These are phyloP conservation scores for Glaucopsyche alexis DNA, from an alignment of 2,888 invertebrate species.

Conservation along the genomic window DNA sequence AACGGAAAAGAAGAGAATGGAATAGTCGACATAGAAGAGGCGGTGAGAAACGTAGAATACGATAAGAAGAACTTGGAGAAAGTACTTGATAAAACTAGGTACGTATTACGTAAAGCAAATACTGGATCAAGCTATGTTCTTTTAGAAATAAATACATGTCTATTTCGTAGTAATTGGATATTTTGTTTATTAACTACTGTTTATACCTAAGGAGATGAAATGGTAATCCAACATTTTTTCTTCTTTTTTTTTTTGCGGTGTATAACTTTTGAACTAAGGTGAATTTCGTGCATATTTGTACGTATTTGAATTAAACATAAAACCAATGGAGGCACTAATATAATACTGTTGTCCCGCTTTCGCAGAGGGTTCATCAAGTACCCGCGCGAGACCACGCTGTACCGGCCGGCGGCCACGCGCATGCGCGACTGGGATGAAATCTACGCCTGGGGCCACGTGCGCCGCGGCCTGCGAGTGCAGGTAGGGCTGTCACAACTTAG, in stretches of 20 bases:
- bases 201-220: no score
- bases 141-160: no score
- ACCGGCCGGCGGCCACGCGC: slow-evolving; percentile 91
- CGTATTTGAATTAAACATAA: neutral
- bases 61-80: slow-evolving; percentile 91
- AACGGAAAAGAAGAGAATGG: slow-evolving; percentile 62
- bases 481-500: neutral
- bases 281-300: no score
- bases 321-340: neutral
- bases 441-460: slow-evolving; percentile 91
- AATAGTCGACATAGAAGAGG: slow-evolving; percentile 92
- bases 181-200: no score
- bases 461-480: slow-evolving; percentile 92
- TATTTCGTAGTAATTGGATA: no score
- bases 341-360: neutral
- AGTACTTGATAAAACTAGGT: slow-evolving; percentile 89
- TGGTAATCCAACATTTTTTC: no score
- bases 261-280: no score
- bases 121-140: neutral
- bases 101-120: slow-evolving; percentile 36
- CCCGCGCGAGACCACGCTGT: slow-evolving; percentile 91
- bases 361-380: slow-evolving; percentile 97
- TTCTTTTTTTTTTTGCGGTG: no score
- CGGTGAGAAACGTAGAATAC: slow-evolving; percentile 86
- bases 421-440: slow-evolving; percentile 98